These are phyloP conservation scores for Ectobius pallidus DNA, from an alignment of 2,888 invertebrate genomes.

Conservation along the genomic window DNA sequence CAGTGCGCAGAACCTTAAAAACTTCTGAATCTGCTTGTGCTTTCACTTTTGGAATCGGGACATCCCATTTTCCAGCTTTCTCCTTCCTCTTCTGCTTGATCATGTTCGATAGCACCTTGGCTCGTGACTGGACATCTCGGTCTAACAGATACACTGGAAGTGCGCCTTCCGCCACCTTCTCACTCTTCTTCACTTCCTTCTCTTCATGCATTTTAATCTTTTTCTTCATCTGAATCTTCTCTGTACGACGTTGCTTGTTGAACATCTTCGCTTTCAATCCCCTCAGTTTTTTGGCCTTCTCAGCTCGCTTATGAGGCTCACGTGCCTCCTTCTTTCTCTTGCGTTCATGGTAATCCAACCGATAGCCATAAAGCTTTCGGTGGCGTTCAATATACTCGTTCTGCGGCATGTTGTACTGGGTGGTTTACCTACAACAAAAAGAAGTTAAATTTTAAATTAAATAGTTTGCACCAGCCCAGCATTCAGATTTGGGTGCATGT, in stretches of 20 bases:
- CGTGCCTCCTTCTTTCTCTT: constrained; percentile 96
- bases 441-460: background rate
- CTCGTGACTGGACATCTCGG: constrained; percentile 90
- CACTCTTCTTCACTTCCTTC: constrained; percentile 83
- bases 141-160: constrained; percentile 96
- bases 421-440: background rate
- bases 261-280: constrained; percentile 98
- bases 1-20: constrained; percentile 89
- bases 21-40: constrained; percentile 98
- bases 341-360: constrained; percentile 97
- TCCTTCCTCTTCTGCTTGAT: constrained; percentile 99
- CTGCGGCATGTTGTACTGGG: constrained; percentile 80
- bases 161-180: constrained; percentile 88
- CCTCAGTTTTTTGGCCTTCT: constrained; percentile 88
- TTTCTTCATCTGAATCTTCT: constrained; percentile 99
- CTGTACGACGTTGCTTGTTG: constrained; percentile 94
- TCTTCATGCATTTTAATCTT: constrained; percentile 98
- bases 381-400: constrained; percentile 99
- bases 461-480: background rate
- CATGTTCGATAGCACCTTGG: constrained; percentile 97
- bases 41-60: constrained; percentile 97
- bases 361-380: constrained; percentile 92
- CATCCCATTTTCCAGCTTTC: constrained; percentile 99
- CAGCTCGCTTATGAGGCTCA: constrained; percentile 88
- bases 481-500: constrained; percentile 19